Evolutionary conservation across 1,140 invertebrate species (phyloP), one percentile per base, ranked within the genome.

Genomic region (Solenopsis invicta): DNA sequence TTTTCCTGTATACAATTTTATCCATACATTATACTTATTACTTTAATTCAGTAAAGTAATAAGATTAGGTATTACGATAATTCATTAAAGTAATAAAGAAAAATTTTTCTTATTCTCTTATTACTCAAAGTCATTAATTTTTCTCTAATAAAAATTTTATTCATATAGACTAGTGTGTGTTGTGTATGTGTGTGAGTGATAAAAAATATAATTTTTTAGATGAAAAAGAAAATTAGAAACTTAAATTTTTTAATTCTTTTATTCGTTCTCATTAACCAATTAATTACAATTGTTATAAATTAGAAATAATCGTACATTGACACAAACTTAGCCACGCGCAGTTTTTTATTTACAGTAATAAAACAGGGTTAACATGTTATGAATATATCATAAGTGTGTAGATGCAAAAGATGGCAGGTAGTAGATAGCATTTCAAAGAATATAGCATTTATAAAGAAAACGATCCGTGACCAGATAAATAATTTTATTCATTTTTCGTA

Each of bases 221-320:
- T 24, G 45, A 48, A 72, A 52, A 34, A 52, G n/a, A 10, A 12
- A 50, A 52, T 52, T 66, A 41, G 12, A 69, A 34, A 21, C 12
- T 4, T 10, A 1, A 1, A 72, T 34, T 72, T 18, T 50, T 71
- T 4, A 3, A 18, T 72, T 29, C 4, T 71, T 72, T 34, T n/a
- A 54, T 50, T 54, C 6, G 5, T 34, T 2, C 18, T 52, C n/a
- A 50, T 72, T 74, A 54, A 29, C 18, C 4, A 37, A 37, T 56
- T 34, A 74, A 54, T 24, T 13, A 48, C 5, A 41, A 69, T 37
- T 18, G 16, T 0, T 50, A 13, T 6, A 56, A 54, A 24, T 56
- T n/a, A 56, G n/a, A 75, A 72, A 75, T 41, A 16, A 41, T 75
- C 10, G 29, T 56, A 74, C 29, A n/a, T 37, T 75, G 29, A 41